A percentile compares a stretch with the other conserved stretches of the same genome.
These are phyloP conservation scores for Drosophila lacertosa DNA, from an alignment of 1,140 invertebrate species.

Conservation along the genomic window DNA sequence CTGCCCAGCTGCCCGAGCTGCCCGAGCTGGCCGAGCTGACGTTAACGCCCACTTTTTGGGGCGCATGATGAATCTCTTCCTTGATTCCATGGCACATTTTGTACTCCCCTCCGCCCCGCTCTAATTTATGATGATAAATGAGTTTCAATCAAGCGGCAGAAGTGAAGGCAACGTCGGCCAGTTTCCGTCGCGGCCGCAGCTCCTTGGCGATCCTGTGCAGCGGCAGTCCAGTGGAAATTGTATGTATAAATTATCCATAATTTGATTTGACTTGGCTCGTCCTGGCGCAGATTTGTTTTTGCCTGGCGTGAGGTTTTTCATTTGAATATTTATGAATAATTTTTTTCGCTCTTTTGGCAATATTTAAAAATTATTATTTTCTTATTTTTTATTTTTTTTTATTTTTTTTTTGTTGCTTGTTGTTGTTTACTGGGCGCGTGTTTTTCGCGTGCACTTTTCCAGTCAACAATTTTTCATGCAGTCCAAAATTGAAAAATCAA, in stretches of 20 bases:
- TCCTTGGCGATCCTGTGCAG: conserved; percentile 41
- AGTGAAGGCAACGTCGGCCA: conserved; percentile 62
- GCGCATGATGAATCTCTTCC: conserved; percentile 72
- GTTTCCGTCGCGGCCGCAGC: conserved; percentile 34
- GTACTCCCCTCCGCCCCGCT: conserved; percentile 5
- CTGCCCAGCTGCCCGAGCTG: conserved; percentile 30
- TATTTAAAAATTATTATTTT: conserved; percentile 18
- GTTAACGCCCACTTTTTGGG: conserved; percentile 43
- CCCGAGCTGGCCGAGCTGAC: too few relatives aligned
- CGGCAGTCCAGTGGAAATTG: conserved; percentile 57
- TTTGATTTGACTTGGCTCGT: conserved; percentile 63
- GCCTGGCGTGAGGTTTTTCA: conserved; percentile 55
- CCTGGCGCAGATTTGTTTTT: conserved; percentile 31
- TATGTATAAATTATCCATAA: conserved; percentile 71
- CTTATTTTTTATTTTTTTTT: conserved; percentile 21
- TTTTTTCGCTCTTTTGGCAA: conserved; percentile 18
- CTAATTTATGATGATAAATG: conserved; percentile 84
- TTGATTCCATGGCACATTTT: conserved; percentile 40
- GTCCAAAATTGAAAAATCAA: conserved; percentile 33
- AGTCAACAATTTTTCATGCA: conserved; percentile 47
- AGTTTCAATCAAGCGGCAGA: conserved; percentile 83
- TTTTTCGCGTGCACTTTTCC: conserved; percentile 38
- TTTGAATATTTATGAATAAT: conserved; percentile 77
- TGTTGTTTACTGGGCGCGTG: conserved; percentile 2
- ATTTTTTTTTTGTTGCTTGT: conserved; percentile 7